Conservation (phyloP, 2,113 vertebrate genomes). For the Equus przewalskii region DNA sequence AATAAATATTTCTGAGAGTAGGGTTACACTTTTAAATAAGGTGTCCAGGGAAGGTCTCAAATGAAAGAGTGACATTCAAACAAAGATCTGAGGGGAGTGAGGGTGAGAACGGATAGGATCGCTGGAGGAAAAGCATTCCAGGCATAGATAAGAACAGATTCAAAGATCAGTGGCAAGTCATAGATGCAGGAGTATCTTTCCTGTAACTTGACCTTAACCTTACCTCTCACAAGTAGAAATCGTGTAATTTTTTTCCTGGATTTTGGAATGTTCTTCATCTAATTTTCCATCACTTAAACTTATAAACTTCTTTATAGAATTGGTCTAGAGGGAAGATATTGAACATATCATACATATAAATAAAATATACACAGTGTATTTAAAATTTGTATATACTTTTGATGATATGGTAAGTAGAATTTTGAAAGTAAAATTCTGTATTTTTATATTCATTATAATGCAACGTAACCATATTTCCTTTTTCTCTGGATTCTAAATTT, state of each 20-base stretch:
- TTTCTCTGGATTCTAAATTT: neutral
- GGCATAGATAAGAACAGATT: neutral
- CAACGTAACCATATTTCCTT: neutral
- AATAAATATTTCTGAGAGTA: neutral
- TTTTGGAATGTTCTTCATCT: neutral
- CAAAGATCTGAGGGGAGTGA: neutral
- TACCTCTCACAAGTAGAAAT: neutral
- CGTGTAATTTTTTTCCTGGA: neutral
- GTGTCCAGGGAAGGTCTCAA: neutral
- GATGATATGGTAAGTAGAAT: neutral
- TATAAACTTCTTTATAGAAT: neutral
- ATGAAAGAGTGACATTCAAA: neutral
- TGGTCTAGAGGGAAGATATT: neutral
- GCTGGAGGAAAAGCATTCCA: neutral
- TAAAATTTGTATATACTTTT: neutral
- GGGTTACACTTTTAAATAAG: neutral
- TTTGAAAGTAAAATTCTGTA: neutral
- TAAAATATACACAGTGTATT: neutral
- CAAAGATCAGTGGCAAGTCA: neutral
- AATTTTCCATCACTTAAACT: constrained; percentile 16
- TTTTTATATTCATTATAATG: neutral
- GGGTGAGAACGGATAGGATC: neutral
- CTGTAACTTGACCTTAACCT: neutral
- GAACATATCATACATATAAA: neutral
- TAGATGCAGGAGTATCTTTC: neutral